phyloP scores from a whole-genome alignment of 53 echinoderm and acorn worm species.

The Astropecten irregularis region DNA sequence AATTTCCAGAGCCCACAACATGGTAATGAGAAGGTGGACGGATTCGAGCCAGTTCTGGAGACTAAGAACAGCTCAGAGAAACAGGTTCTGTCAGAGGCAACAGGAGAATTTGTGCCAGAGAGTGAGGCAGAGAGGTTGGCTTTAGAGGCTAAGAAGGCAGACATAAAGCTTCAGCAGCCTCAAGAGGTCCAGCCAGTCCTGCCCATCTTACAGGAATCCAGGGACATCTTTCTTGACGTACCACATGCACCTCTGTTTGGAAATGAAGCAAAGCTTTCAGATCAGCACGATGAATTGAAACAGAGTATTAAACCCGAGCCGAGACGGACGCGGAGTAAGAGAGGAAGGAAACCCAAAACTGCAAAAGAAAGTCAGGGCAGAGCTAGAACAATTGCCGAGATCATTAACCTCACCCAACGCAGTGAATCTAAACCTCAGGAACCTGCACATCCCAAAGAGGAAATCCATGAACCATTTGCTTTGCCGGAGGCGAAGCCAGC shows the following conservation, averaged over 20 bases:
- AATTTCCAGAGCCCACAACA: conserved; percentile 10
- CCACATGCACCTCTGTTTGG: neutral
- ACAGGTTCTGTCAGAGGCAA: conserved; percentile 49
- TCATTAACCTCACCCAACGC: conserved; percentile 17
- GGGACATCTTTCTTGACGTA: neutral
- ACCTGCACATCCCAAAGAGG: conserved; percentile 15
- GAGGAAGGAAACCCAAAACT: conserved; percentile 53
- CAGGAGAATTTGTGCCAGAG: conserved; percentile 51
- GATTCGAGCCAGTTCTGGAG: neutral
- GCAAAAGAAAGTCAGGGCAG: conserved; percentile 52
- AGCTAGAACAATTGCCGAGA: conserved; percentile 49
- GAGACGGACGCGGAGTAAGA: conserved; percentile 11
- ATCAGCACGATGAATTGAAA: conserved; percentile 16
- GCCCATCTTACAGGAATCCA: neutral
- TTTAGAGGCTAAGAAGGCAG: conserved; percentile 50
- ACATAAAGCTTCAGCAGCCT: conserved; percentile 24
- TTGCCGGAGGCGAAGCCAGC: conserved; percentile 24
- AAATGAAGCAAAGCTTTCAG: conserved; percentile 9
- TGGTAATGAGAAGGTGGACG: neutral
- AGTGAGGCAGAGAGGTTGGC: conserved; percentile 46
- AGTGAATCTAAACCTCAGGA: conserved; percentile 32
- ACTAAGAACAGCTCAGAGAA: conserved; percentile 24
- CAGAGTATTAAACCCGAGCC: conserved; percentile 43
- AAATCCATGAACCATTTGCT: neutral
- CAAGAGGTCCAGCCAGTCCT: neutral